Conservation (phyloP, 35 echinoderm and acorn worm genomes). For the Stichopus chloronotus region DNA sequence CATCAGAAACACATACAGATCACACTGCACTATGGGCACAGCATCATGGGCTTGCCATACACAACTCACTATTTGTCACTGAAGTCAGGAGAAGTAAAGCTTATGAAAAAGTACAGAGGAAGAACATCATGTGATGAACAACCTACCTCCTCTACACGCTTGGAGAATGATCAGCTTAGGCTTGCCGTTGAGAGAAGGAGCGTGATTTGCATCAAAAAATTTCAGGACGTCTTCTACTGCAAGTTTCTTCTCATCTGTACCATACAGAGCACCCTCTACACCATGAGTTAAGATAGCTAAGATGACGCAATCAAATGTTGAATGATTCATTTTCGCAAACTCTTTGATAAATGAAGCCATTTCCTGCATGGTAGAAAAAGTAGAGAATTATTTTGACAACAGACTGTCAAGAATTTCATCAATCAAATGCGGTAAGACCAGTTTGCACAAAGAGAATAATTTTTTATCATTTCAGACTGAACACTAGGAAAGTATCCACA, state of each 20-base stretch:
- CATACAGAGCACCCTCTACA: conserved; percentile 87
- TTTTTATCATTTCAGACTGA: not conserved
- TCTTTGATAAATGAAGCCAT: conserved; percentile 64
- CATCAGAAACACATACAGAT: too few species aligned
- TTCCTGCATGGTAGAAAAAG: conserved; percentile 50
- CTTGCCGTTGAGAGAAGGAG: conserved; percentile 79
- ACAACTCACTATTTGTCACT: too few species aligned
- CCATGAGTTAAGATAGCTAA: conserved; percentile 89
- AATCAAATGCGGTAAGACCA: not conserved
- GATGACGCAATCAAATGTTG: conserved; percentile 78
- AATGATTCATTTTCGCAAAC: conserved; percentile 66
- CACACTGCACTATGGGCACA: too few species aligned
- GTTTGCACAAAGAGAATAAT: not conserved
- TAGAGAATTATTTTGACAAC: conserved; percentile 9
- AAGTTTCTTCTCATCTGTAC: conserved; percentile 75
- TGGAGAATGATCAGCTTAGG: conserved; percentile 96
- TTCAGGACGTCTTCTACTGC: conserved; percentile 74
- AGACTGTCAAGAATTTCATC: not conserved
- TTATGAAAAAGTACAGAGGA: too few species aligned
- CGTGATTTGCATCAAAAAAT: conserved; percentile 66
- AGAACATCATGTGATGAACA: not conserved
- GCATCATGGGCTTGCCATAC: too few species aligned
- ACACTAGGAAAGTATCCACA: not conserved
- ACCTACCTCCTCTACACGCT: conserved; percentile 92
- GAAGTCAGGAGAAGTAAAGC: too few species aligned